Conservation (phyloP, 2,113 vertebrate genomes). For the Pachypanchax playfairii region DNA sequence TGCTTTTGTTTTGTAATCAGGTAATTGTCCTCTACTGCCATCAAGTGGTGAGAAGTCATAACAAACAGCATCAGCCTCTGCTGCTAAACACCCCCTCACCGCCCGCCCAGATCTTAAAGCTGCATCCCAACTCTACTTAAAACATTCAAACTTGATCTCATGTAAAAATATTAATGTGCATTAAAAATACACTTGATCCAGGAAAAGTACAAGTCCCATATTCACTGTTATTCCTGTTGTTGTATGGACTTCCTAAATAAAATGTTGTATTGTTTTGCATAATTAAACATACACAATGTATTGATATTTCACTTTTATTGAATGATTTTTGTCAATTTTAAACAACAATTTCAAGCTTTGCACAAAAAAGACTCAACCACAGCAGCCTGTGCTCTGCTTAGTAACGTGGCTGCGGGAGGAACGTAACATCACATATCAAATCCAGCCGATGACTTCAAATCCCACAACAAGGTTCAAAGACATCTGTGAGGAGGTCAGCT, state of each 20-base stretch:
- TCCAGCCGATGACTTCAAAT: constrained; percentile 63
- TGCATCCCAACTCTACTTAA: no score
- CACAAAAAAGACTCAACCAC: constrained; percentile 74
- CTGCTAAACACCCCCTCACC: no score
- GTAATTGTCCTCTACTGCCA: constrained; percentile 55
- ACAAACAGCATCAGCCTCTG: no score
- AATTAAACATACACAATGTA: neutral
- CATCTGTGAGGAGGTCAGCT: constrained; percentile 57
- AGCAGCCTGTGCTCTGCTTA: constrained; percentile 72
- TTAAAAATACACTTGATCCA: no score
- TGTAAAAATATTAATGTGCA: no score
- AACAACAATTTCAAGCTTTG: constrained; percentile 81
- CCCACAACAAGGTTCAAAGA: constrained; percentile 60
- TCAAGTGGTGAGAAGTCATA: constrained; percentile 47
- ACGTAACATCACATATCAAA: constrained; percentile 68
- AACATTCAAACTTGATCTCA: no score
- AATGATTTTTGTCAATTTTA: constrained; percentile 67
- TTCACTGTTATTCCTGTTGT: no score
- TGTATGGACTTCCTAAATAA: neutral
- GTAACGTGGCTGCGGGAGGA: constrained; percentile 57
- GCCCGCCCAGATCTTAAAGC: no score
- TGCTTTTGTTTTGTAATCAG: neutral
- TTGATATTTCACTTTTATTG: constrained; percentile 66
- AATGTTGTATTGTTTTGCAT: neutral
- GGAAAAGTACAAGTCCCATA: no score